Evolutionary conservation across 2,888 invertebrate genomes (phyloP), one percentile per base, ranked within the genome.

Genomic region (Acleris laterana): DNA sequence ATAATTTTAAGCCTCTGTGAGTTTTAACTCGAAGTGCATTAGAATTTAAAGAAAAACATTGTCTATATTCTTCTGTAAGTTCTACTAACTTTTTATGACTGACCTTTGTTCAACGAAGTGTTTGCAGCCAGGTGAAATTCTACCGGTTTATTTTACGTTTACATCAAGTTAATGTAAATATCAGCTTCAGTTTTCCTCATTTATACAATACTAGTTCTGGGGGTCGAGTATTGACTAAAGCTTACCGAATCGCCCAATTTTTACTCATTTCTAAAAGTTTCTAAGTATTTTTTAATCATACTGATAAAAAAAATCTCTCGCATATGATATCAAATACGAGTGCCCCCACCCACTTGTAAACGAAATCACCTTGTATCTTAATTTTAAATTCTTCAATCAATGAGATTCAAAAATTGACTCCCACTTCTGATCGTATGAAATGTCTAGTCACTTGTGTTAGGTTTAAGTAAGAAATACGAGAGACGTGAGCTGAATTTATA

Each of bases 361-460:
- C 32, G 9, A 9, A 32, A 9, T 32, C 32, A 32, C 32, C 32
- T 9, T 9, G 9, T 28, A 32, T 6, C 6, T 3, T 32, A 32
- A 9, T 32, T 32, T 9, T 32, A 32, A 9, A 9, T 9, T 1
- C 9, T 32, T 32, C 32, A 32, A 9, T 32, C 32, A 9, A 32
- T 32, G 32, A 32, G 7, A 32, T 32, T 32, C 32, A 2, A 7
- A 32, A 32, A 32, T 32, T 3, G 32, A 32, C 32, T 32, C 9
- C 44, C 42, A 55, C 46, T 42, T 55, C 60, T 1, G 50, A 48
- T 56, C 50, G 17, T 9, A 38, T 38, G 51, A 60, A 66, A 57
- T 51, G 44, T 66, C 65, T 66, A 66, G 65, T 66, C 65, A 66
- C 50, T 38, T 60, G 59, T 51, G 55, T 55, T 61, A 56, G 50